phyloP scores from a whole-genome alignment of 2,797 vertebrate genomes.

The Glyptemys insculpta region DNA sequence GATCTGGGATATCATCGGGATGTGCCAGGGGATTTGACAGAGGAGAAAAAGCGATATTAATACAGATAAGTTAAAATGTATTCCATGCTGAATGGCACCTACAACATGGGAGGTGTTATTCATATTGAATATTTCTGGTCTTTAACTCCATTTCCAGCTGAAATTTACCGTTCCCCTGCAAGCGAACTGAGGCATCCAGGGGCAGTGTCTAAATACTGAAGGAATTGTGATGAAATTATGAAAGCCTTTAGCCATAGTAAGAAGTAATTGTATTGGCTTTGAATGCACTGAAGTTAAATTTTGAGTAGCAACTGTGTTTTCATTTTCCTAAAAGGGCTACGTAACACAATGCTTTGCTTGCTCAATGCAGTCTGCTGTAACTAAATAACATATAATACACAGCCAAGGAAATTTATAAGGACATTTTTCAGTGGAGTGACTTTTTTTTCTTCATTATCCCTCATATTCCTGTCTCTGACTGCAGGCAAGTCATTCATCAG shows the following conservation, averaged over 20 bases:
- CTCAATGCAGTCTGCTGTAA: background rate
- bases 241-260: slow-evolving; percentile 63
- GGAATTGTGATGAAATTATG: slow-evolving; percentile 3
- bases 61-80: background rate
- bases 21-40: background rate
- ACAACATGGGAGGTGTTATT: background rate
- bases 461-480: background rate
- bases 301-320: background rate
- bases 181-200: fast-evolving
- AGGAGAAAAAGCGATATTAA: background rate
- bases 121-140: slow-evolving; percentile 18
- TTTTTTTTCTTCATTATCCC: slow-evolving; percentile 35
- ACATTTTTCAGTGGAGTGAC: slow-evolving; percentile 1
- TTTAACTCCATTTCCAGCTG: slow-evolving; percentile 48
- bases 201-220: background rate
- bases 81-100: background rate
- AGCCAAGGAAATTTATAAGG: slow-evolving; percentile 39
- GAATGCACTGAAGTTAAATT: background rate
- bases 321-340: slow-evolving; percentile 40
- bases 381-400: background rate
- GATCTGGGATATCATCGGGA: background rate
- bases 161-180: background rate
- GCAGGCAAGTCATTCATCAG: slow-evolving; percentile 33
- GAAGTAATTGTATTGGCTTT: slow-evolving; percentile 12
- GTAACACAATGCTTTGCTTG: background rate